Base-by-base conservation (phyloP, 2,113 vertebrate genomes). In the Talpa occidentalis region DNA sequence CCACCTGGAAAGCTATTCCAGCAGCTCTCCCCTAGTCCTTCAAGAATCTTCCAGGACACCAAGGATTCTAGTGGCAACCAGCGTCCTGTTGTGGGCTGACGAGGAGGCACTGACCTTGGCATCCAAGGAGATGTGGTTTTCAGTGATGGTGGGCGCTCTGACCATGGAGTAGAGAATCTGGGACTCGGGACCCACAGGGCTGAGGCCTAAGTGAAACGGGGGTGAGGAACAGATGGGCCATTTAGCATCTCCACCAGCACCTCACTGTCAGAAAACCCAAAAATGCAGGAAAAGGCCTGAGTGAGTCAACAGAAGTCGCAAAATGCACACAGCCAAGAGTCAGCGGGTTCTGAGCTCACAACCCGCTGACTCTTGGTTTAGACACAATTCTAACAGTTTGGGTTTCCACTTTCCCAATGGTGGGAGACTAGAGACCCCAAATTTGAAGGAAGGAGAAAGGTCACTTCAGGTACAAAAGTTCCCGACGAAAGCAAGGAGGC, bases 41-140 rank as follows among this genome's bases (percentile, higher is more conserved):
- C 19, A 93, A 83, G 88, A 80, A 40, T 16, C 73, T 59, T 56
- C 54, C 16, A 16, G 84, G 47, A 85, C 22, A 26, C n/a, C 17
- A 9, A 21, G 28, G 52, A 54, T 60, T 30, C 70, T 52, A 26
- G 60, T 32, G 52, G 22, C 60, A 32, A 16, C 12, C 24, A 15
- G 17, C 2, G 6, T 44, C 32, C 26, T 19, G 24, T n/a, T n/a
- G 47, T 21, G 70, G n/a, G 74, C 42, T 17, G 66, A 30, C 32
- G 21, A 52, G 47, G 56, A 64, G 54, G 42, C 14, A 94, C 98
- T 96, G 74, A 98, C 98, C 0, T 83, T 86, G 91, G 98, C 40
- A 37, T 95, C 91, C 77, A 98, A n/a, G 70, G 97, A 96, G 7
- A 98, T 94, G 78, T 90, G 95, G 42, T 98, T 93, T 0, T 77